phyloP scores from a whole-genome alignment of 2,113 vertebrate genomes.

The Myotis davidii region DNA sequence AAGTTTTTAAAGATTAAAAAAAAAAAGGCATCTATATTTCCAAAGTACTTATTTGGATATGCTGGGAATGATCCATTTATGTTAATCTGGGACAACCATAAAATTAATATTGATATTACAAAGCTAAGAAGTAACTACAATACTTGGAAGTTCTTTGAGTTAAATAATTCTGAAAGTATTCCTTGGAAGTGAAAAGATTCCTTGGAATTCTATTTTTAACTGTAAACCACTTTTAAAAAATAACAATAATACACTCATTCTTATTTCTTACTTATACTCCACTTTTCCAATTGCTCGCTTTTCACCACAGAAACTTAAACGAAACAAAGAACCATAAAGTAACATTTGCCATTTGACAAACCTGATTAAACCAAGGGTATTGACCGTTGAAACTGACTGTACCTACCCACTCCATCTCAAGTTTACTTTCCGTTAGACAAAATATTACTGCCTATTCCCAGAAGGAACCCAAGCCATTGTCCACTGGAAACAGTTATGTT shows the following conservation, averaged over 20 bases:
- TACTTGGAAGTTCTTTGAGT: constrained; percentile 10
- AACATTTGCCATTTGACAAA: constrained; percentile 66
- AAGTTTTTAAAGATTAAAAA: neutral
- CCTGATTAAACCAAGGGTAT: constrained; percentile 63
- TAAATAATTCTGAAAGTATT: neutral
- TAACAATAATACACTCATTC: neutral
- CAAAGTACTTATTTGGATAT: constrained; percentile 3
- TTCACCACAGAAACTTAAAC: constrained; percentile 62
- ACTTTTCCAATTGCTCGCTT: neutral
- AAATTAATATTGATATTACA: neutral
- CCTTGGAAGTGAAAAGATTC: neutral
- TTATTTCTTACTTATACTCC: constrained; percentile 10
- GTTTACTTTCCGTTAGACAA: constrained; percentile 64
- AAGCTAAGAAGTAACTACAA: neutral
- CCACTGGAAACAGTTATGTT: constrained; percentile 50
- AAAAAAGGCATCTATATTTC: neutral
- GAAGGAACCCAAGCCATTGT: constrained; percentile 48
- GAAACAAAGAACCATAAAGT: constrained; percentile 49
- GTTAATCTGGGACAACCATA: neutral
- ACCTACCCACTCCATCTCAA: constrained; percentile 18
- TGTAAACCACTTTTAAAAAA: neutral
- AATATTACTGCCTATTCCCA: constrained; percentile 62
- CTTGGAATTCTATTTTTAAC: constrained; percentile 25
- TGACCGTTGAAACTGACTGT: constrained; percentile 54
- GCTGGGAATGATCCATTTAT: neutral